phyloP scores from a whole-genome alignment of 2,797 vertebrate species.

The Petrocephalus sullivani region DNA sequence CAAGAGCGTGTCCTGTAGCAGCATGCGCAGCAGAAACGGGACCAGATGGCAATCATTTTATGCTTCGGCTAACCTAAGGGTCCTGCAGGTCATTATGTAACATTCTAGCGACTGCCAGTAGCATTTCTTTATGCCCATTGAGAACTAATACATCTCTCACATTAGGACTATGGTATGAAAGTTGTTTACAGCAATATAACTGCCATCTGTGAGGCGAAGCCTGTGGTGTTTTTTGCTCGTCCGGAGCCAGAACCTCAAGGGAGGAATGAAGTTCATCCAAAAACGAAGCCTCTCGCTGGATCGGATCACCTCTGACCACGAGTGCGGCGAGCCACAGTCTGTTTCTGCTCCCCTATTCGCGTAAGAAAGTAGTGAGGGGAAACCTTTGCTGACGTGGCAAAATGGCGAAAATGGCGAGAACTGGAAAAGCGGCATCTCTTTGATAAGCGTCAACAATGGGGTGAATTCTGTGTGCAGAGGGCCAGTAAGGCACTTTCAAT shows the following conservation, averaged over 20 bases:
- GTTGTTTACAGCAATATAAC: slow-evolving; percentile 8
- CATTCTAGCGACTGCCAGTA: not conserved
- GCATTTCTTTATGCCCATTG: not conserved
- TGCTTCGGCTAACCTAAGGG: not conserved
- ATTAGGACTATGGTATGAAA: not conserved
- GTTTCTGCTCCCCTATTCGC: not conserved
- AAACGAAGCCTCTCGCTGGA: not conserved
- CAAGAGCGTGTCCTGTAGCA: not conserved
- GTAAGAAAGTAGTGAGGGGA: not conserved
- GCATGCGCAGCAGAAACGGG: not conserved
- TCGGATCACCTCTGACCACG: not conserved
- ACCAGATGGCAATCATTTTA: slow-evolving; percentile 20
- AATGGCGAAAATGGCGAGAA: not conserved
- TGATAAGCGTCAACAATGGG: not conserved
- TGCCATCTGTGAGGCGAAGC: slow-evolving; percentile 14
- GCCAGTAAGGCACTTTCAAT: slow-evolving; percentile 32
- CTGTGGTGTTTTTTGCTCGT: slow-evolving; percentile 13
- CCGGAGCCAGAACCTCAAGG: not conserved
- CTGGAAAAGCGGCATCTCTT: not conserved
- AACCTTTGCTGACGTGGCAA: not conserved
- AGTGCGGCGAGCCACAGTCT: not conserved
- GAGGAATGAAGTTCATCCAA: slow-evolving; percentile 19
- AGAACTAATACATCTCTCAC: slow-evolving; percentile 12
- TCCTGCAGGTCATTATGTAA: slow-evolving; percentile 13
- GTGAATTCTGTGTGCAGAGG: not conserved